Evolutionary conservation across 2,888 invertebrate species (phyloP), one percentile per base, ranked within the genome.

Genomic region (Anoncus sp.): DNA sequence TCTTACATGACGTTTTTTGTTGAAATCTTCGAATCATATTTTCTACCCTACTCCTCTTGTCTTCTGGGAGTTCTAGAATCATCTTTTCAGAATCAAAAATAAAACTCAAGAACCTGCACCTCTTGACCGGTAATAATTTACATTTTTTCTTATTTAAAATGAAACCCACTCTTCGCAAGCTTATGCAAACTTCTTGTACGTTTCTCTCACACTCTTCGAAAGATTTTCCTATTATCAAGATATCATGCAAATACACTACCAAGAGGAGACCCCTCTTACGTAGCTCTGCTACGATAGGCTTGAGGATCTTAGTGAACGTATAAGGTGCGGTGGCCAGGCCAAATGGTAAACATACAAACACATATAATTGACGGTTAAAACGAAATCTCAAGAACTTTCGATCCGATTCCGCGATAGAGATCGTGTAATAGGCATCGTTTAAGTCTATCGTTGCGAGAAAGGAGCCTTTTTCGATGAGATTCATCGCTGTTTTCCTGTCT

Each of bases 221-320:
- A 4, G 75, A 67, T 6, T 67, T 16, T 9, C 79, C 73, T n/a
- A 79, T 43, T 12, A 75, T 12, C 12, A 79, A 18, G 22, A 79
- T 49, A 47, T 79, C 74, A 20, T 77, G 74, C 40, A 79, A 43
- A 24, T 77, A 77, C 5, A 79, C 38, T 14, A 77, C 74, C 14
- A 67, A 66, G 10, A 67, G 38, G 24, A 63, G 31, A 2, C 69
- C 73, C 24, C 20, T 40, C 7, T 45, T 69, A 9, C 79, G 59
- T 20, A 79, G 22, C 7, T 16, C 18, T 24, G 67, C 20, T 16
- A 63, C 24, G 3, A 76, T 55, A 2, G 76, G 73, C 24, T 76
- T 79, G 12, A 79, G 27, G 31, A 73, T 74, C n/a, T 79, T 79
- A 1, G 75, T 75, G 31, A 69, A 69, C 0, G 45, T 27, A 24